phyloP scores from a whole-genome alignment of 2,113 vertebrate species.

The Setophaga petechia region DNA sequence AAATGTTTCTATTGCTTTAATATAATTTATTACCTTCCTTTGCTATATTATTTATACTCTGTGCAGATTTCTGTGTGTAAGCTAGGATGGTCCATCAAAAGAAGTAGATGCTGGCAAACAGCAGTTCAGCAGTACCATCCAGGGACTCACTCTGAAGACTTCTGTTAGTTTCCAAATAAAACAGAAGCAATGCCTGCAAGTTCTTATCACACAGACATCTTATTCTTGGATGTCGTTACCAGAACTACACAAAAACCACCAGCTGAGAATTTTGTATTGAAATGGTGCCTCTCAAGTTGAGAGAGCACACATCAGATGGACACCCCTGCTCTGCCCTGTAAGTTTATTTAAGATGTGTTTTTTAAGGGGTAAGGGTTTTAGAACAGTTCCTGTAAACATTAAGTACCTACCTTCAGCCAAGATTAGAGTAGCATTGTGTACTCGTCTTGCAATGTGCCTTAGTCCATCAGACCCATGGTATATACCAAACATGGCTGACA shows the following conservation, averaged over 20 bases:
- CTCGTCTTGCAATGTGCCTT: conserved; percentile 88
- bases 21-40: not conserved
- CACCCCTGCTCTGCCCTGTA: rapidly evolving
- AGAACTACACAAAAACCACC: not conserved
- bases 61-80: not conserved
- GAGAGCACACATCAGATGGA: not conserved
- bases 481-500: conserved; percentile 93
- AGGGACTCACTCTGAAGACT: not conserved
- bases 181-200: not conserved
- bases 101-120: not conserved
- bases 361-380: not conserved
- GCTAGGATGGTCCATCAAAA: not conserved
- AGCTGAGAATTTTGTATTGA: not conserved
- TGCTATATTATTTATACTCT: not conserved
- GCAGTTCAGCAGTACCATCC: not conserved
- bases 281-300: not conserved
- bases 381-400: not conserved
- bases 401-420: conserved; percentile 88
- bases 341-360: not conserved
- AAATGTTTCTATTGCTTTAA: not conserved
- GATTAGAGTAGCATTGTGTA: conserved; percentile 90
- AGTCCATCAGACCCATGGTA: conserved; percentile 93
- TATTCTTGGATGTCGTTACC: not conserved
- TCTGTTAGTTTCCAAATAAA: not conserved
- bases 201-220: not conserved